Percentiles rank a stretch among this genome's conserved stretches.
These are phyloP conservation scores for Nannobrachium achirus DNA, from an alignment of 2,113 vertebrate genomes.

Conservation along the genomic window DNA sequence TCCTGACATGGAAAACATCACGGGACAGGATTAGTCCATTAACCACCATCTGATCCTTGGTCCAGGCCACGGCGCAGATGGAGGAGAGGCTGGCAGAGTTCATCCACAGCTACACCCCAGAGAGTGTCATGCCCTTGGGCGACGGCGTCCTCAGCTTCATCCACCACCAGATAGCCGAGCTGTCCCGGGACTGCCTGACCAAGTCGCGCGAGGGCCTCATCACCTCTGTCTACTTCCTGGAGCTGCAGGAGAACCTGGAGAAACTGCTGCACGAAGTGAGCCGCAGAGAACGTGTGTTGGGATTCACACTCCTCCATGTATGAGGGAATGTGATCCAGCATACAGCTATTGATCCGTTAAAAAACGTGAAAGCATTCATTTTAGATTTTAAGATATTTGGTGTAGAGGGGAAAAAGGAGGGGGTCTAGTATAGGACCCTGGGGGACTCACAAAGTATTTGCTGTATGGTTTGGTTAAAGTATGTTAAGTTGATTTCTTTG, in stretches of 20 bases:
- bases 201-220: slow-evolving; percentile 91
- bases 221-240: slow-evolving; percentile 91
- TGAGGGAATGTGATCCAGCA: too few species aligned
- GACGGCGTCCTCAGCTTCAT: slow-evolving; percentile 96
- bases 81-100: slow-evolving; percentile 91
- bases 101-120: slow-evolving; percentile 84
- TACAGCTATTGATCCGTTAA: too few species aligned
- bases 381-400: too few species aligned
- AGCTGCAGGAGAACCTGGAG: slow-evolving; percentile 95
- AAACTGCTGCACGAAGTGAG: slow-evolving; percentile 90
- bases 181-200: slow-evolving; percentile 91
- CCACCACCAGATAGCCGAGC: slow-evolving; percentile 93
- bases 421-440: too few species aligned
- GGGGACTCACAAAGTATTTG: too few species aligned
- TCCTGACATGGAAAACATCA: too few species aligned
- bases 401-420: too few species aligned
- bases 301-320: background rate
- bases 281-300: background rate
- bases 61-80: slow-evolving; percentile 94
- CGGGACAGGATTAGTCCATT: too few species aligned
- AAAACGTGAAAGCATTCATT: too few species aligned
- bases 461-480: too few species aligned
- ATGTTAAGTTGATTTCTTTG: too few species aligned
- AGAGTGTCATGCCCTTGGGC: slow-evolving; percentile 88
- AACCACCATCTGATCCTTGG: too few species aligned